A percentile compares a stretch with the other conserved stretches of the same genome.
Conservation (phyloP, 2,888 invertebrate genomes). For the Tyria jacobaeae region DNA sequence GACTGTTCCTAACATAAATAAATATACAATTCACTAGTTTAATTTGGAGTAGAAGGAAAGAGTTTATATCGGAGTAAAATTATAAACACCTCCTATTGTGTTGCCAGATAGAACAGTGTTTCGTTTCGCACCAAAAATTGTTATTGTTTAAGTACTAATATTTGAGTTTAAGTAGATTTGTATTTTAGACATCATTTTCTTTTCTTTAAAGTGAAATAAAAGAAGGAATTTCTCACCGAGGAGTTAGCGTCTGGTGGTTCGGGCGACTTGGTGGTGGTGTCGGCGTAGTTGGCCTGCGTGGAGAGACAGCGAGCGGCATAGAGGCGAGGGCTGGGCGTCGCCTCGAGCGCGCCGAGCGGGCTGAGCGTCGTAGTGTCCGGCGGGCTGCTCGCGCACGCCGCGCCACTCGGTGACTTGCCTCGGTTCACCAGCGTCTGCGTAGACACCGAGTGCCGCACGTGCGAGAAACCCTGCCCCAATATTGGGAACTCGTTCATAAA, state of each 20-base stretch:
- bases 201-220: too few relatives aligned
- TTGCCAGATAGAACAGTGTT: too few relatives aligned
- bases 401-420: slow-evolving; percentile 33
- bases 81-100: too few relatives aligned
- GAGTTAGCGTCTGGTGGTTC: slow-evolving; percentile 77
- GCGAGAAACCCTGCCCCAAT: slow-evolving; percentile 32
- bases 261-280: slow-evolving; percentile 80
- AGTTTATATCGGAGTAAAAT: too few relatives aligned
- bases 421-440: slow-evolving; percentile 89
- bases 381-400: slow-evolving; percentile 72
- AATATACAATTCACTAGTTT: too few relatives aligned
- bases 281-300: slow-evolving; percentile 67
- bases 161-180: too few relatives aligned
- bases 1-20: too few relatives aligned
- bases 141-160: too few relatives aligned
- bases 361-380: slow-evolving; percentile 95
- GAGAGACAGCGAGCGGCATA: slow-evolving; percentile 49
- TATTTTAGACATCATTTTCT: too few relatives aligned
- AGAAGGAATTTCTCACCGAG: slow-evolving; percentile 63
- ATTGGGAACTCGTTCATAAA: slow-evolving; percentile 58
- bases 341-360: slow-evolving; percentile 88
- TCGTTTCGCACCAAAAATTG: too few relatives aligned
- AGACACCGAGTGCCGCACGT: slow-evolving; percentile 89
- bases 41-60: too few relatives aligned
- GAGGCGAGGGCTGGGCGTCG: slow-evolving; percentile 53